A percentile compares a stretch with the other conserved stretches of the same genome.
Evolutionary conservation across 2,888 invertebrate species (phyloP).

Genomic region (Rhaphigaster nebulosa): DNA sequence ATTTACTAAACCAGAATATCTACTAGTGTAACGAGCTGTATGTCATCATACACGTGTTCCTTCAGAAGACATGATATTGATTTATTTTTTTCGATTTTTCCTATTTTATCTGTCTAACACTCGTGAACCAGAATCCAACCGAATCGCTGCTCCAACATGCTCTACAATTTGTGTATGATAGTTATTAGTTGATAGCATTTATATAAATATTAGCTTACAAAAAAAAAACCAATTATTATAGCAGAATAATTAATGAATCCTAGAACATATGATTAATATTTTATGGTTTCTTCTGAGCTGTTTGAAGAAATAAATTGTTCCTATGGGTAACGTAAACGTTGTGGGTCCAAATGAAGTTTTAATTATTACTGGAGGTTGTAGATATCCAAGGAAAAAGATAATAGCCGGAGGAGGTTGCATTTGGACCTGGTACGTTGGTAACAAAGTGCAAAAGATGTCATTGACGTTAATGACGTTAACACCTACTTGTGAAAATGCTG

Average conservation of each 20-base stretch:
- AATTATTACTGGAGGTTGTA: slow-evolving; percentile 87
- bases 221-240: no score
- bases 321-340: slow-evolving; percentile 96
- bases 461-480: slow-evolving; percentile 93
- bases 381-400: slow-evolving; percentile 68
- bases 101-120: no score
- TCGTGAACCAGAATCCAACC: no score
- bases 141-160: no score
- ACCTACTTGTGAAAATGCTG: slow-evolving; percentile 95
- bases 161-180: no score
- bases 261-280: background rate
- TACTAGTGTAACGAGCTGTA: no score
- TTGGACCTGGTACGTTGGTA: slow-evolving; percentile 98
- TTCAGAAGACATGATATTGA: no score
- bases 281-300: background rate
- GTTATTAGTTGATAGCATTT: no score
- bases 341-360: slow-evolving; percentile 97
- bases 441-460: slow-evolving; percentile 92
- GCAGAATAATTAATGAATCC: background rate
- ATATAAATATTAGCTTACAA: no score
- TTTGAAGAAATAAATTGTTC: background rate
- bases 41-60: no score
- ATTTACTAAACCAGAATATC: no score
- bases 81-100: no score
- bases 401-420: slow-evolving; percentile 96